A percentile compares a stretch with the other conserved stretches of the same genome.
These are phyloP conservation scores for Pelvicachromis taeniatus DNA, from an alignment of 2,113 vertebrate genomes.

Conservation along the genomic window DNA sequence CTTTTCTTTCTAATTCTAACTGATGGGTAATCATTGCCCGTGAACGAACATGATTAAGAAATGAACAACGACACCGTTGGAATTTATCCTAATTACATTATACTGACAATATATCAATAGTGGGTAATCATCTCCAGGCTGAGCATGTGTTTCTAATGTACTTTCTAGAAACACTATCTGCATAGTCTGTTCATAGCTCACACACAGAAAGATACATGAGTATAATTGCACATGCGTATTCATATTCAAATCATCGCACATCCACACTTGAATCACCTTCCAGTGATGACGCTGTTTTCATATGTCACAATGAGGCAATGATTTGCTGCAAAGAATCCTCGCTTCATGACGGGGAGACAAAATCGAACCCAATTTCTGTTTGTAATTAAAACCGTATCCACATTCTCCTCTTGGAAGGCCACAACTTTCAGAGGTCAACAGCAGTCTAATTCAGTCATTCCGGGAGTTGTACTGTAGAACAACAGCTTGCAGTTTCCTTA, in stretches of 20 bases:
- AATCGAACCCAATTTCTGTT: slow-evolving; percentile 64
- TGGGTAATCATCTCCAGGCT: slow-evolving; percentile 19
- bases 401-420: slow-evolving; percentile 29
- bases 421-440: slow-evolving; percentile 53
- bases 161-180: neutral
- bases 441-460: slow-evolving; percentile 44
- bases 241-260: neutral
- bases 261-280: neutral
- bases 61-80: neutral
- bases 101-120: slow-evolving; percentile 39
- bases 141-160: neutral
- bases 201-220: neutral
- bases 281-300: slow-evolving; percentile 9
- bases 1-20: slow-evolving; percentile 10
- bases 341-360: slow-evolving; percentile 45
- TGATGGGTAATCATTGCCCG: slow-evolving; percentile 16
- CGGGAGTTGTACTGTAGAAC: neutral
- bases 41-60: slow-evolving; percentile 28
- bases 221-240: neutral
- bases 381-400: slow-evolving; percentile 65
- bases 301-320: slow-evolving; percentile 29
- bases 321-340: slow-evolving; percentile 28
- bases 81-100: slow-evolving; percentile 55
- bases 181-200: neutral
- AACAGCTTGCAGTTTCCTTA: neutral